Percentiles rank a stretch among this genome's conserved stretches.
Conservation (phyloP, 1,140 invertebrate species). For the Scaptomyza hsui region DNA sequence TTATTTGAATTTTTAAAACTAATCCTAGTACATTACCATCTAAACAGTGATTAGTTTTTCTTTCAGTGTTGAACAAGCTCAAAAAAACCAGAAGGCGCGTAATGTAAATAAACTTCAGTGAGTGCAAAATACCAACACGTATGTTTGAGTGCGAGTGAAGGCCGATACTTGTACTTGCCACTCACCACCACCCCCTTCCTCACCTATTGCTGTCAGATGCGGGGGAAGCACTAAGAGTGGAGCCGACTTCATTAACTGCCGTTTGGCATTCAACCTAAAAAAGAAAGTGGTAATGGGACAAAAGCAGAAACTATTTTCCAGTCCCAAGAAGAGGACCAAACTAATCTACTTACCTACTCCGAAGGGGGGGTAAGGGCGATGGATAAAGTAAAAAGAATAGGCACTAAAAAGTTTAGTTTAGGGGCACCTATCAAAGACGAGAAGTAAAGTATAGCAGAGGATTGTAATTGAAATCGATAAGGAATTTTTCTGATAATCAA, state of each 20-base stretch:
- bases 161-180: constrained; percentile 20
- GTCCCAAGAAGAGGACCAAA: too few species aligned
- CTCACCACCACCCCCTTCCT: background rate
- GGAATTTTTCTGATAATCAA: too few species aligned
- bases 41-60: too few species aligned
- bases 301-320: constrained; percentile 1
- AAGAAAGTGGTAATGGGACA: background rate
- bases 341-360: too few species aligned
- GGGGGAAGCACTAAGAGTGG: constrained; percentile 65
- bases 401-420: too few species aligned
- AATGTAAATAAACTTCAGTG: constrained; percentile 45
- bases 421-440: too few species aligned
- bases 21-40: too few species aligned
- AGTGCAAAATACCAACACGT: constrained; percentile 56
- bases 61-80: background rate
- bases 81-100: constrained; percentile 1
- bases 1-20: too few species aligned
- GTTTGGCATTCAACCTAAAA: constrained; percentile 6
- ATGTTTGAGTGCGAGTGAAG: constrained; percentile 20
- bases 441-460: too few species aligned
- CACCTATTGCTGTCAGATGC: background rate
- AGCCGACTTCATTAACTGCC: constrained; percentile 60
- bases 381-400: too few species aligned
- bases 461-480: too few species aligned
- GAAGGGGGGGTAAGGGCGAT: too few species aligned